These are phyloP conservation scores for Dolichomitus sp. DNA, from an alignment of 2,888 invertebrate genomes.

Conservation along the genomic window DNA sequence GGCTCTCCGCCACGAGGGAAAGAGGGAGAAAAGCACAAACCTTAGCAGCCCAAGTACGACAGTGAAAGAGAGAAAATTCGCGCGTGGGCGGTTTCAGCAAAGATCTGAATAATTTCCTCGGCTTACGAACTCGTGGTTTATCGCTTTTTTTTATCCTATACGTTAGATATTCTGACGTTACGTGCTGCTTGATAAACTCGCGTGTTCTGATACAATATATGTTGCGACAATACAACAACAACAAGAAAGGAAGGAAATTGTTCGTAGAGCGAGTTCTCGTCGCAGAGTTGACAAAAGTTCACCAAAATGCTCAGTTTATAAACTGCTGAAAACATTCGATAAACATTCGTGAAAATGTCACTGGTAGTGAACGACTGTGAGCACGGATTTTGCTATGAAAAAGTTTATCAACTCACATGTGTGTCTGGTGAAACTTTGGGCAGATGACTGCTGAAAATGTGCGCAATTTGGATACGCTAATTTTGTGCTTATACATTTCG, in stretches of 20 bases:
- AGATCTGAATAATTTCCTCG: conserved; percentile 54
- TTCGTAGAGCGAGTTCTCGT: neutral
- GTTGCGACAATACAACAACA: neutral
- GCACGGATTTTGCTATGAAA: neutral
- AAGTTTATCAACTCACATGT: neutral
- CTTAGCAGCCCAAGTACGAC: neutral
- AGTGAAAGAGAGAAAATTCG: conserved; percentile 12
- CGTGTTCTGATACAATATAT: neutral
- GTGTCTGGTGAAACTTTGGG: neutral
- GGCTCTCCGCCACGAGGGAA: conserved; percentile 53
- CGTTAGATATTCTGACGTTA: neutral
- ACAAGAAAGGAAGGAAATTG: neutral
- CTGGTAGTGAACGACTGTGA: neutral
- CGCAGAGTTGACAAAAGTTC: conserved; percentile 21
- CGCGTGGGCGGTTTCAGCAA: conserved; percentile 57
- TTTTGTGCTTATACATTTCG: neutral
- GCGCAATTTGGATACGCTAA: neutral
- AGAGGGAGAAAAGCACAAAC: conserved; percentile 10
- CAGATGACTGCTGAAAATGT: conserved; percentile 5
- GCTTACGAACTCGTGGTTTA: conserved; percentile 2
- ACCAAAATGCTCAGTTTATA: neutral
- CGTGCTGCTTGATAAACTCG: conserved; percentile 6
- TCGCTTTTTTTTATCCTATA: neutral
- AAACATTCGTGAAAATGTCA: conserved; percentile 6
- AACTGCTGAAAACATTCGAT: neutral